These are phyloP conservation scores for Meliscaeva auricollis DNA, from an alignment of 2,888 invertebrate species.

Conservation along the genomic window DNA sequence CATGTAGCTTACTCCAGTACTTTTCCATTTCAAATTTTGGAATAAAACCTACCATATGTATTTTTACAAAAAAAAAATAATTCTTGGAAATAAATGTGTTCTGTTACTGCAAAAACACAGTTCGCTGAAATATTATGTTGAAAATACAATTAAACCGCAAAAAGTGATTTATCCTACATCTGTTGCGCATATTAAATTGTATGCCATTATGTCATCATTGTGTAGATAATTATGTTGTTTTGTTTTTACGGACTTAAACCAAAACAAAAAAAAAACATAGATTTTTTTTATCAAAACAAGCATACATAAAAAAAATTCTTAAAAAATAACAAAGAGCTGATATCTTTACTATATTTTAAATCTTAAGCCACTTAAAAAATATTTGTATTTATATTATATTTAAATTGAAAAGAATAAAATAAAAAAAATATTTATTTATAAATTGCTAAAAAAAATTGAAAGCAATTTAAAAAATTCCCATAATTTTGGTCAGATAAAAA, in stretches of 20 bases:
- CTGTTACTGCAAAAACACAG: neutral
- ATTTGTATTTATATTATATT: neutral
- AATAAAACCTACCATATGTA: neutral
- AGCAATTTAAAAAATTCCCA: neutral
- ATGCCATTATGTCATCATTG: slow-evolving; percentile 1
- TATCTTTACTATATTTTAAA: neutral
- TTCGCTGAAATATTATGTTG: neutral
- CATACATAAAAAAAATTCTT: neutral
- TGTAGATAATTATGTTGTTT: neutral
- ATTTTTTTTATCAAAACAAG: neutral
- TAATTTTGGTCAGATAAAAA: slow-evolving; percentile 20
- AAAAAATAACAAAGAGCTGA: neutral
- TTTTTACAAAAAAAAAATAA: neutral
- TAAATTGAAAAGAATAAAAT: neutral
- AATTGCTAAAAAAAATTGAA: neutral
- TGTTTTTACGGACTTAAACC: neutral
- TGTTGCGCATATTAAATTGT: slow-evolving; percentile 2
- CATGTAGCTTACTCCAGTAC: slow-evolving; percentile 6
- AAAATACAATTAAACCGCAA: neutral
- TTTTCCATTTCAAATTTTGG: slow-evolving; percentile 14
- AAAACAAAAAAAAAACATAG: neutral
- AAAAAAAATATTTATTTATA: neutral
- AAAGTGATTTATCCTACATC: slow-evolving; percentile 8
- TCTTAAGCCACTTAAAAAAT: neutral
- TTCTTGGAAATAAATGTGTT: neutral